Conservation (phyloP, 2,113 vertebrate genomes). For the Dasyprocta punctata region DNA sequence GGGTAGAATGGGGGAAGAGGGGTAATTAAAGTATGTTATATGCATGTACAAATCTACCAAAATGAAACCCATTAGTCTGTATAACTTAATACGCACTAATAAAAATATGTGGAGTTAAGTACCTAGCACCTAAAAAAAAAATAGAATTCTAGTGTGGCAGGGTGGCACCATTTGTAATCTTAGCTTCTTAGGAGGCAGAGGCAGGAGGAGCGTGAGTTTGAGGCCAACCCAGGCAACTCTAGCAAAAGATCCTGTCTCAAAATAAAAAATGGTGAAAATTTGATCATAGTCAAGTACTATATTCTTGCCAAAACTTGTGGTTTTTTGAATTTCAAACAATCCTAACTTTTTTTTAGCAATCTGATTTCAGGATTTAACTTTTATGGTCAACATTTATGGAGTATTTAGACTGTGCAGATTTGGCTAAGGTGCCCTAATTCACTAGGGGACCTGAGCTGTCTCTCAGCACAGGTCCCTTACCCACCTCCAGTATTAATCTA, state of each 20-base stretch:
- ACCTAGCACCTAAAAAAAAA: neutral
- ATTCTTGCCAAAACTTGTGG: slow-evolving; percentile 6
- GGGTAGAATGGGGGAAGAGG: neutral
- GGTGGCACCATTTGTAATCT: neutral
- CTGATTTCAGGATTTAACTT: slow-evolving; percentile 45
- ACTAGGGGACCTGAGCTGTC: neutral
- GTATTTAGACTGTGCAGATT: neutral
- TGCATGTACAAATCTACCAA: neutral
- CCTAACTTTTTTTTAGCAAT: neutral
- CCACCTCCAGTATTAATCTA: neutral
- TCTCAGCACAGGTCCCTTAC: neutral
- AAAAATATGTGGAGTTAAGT: neutral
- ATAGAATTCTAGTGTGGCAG: neutral
- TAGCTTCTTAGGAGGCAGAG: neutral
- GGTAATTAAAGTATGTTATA: neutral
- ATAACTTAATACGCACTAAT: neutral
- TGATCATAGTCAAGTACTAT: neutral
- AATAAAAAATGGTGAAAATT: neutral
- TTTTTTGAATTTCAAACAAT: slow-evolving; percentile 21
- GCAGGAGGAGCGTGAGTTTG: neutral
- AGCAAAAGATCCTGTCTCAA: neutral
- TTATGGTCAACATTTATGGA: slow-evolving; percentile 1
- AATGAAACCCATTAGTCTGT: neutral
- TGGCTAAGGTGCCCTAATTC: neutral
- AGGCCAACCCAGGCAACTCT: neutral